Percentiles rank a stretch among this genome's conserved stretches.
Evolutionary conservation across 2,113 vertebrate species (phyloP).

Genomic region (Glaucomys volans): DNA sequence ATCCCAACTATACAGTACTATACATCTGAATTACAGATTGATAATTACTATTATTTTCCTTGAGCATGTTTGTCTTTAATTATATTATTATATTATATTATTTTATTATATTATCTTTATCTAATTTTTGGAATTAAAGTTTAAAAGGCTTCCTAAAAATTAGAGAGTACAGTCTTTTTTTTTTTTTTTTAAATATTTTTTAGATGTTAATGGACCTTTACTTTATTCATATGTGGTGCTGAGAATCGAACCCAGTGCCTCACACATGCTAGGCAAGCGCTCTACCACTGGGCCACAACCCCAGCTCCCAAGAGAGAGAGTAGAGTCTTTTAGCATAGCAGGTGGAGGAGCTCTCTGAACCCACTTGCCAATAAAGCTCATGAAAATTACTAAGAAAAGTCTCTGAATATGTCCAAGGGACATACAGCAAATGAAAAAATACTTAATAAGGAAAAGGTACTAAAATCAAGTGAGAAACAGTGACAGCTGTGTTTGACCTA

Average conservation of each 20-base stretch:
- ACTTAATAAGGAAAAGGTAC: not conserved
- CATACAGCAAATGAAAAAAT: not conserved
- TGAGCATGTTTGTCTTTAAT: not conserved
- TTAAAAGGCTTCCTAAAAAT: not conserved
- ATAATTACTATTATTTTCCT: conserved; percentile 9
- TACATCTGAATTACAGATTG: not conserved
- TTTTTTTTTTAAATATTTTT: too few relatives aligned
- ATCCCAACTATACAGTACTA: not conserved
- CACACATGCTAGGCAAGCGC: too few relatives aligned
- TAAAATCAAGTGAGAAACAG: not conserved
- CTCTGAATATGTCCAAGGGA: not conserved
- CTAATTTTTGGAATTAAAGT: conserved; percentile 31
- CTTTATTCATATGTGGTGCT: too few relatives aligned
- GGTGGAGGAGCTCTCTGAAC: not conserved
- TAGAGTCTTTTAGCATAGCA: not conserved
- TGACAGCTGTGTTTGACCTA: not conserved
- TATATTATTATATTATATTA: too few relatives aligned
- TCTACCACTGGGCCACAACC: too few relatives aligned
- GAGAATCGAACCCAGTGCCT: too few relatives aligned
- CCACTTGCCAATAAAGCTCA: not conserved
- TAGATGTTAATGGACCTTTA: too few relatives aligned
- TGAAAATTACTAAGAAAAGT: not conserved
- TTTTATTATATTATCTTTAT: too few relatives aligned
- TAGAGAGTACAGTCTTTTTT: not conserved
- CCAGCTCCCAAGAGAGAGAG: too few relatives aligned